Evolutionary conservation across 2,797 vertebrate species (phyloP).

Genomic region (Chromobotia macracanthus): DNA sequence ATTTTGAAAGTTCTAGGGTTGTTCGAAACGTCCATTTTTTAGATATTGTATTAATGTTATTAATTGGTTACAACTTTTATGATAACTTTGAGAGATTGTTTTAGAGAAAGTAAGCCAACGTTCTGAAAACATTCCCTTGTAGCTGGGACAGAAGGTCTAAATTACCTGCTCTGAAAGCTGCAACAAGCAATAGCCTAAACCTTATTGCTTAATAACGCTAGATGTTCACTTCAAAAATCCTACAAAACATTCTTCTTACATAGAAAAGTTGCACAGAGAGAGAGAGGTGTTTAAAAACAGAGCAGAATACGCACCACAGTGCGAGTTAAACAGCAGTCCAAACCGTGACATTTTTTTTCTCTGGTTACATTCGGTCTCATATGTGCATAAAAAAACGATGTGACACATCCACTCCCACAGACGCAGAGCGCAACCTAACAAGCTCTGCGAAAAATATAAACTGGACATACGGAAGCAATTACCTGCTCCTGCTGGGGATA

Average conservation of each 20-base stretch:
- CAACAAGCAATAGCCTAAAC: too few relatives aligned
- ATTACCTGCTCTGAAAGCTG: too few relatives aligned
- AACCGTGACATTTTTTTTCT: constrained; percentile 23
- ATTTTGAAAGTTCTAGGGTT: too few relatives aligned
- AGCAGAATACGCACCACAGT: constrained; percentile 1
- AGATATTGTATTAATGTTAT: too few relatives aligned
- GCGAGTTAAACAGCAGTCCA: constrained; percentile 15
- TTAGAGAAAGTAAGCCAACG: too few relatives aligned
- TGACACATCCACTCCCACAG: constrained; percentile 48
- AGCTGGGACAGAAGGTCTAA: too few relatives aligned
- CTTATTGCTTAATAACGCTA: constrained; percentile 6
- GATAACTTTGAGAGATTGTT: too few relatives aligned
- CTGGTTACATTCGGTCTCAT: constrained; percentile 9
- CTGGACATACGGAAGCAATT: constrained; percentile 75
- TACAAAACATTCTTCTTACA: too few relatives aligned
- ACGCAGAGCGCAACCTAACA: constrained; percentile 30
- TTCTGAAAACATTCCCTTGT: too few relatives aligned
- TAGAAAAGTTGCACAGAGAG: too few relatives aligned
- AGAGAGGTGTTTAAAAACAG: background rate
- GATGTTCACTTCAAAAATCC: constrained; percentile 12
- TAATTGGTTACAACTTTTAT: too few relatives aligned
- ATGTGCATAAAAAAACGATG: constrained; percentile 33
- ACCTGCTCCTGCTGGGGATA: constrained; percentile 68
- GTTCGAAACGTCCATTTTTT: too few relatives aligned
- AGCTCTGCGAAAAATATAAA: constrained; percentile 41